A percentile compares a stretch with the other conserved stretches of the same genome.
Evolutionary conservation across 2,113 vertebrate genomes (phyloP).

Genomic region (Nicator chloris): DNA sequence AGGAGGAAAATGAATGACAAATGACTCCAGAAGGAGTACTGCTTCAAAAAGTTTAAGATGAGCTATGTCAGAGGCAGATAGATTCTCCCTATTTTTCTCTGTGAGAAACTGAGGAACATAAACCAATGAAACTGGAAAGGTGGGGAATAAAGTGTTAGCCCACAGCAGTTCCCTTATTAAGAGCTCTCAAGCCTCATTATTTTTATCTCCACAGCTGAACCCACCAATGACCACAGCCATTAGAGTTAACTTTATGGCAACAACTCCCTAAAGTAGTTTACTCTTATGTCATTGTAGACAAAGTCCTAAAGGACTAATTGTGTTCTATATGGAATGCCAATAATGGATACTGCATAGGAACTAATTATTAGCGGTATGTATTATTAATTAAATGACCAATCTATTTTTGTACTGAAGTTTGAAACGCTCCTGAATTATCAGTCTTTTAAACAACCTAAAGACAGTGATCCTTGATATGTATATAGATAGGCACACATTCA

Average conservation of each 20-base stretch:
- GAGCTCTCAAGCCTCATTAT: neutral
- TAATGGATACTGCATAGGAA: neutral
- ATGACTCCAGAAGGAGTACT: neutral
- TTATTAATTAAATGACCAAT: neutral
- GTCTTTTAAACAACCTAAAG: neutral
- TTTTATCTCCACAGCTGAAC: neutral
- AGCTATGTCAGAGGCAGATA: neutral
- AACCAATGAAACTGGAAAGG: neutral
- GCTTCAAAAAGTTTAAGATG: neutral
- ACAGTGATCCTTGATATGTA: neutral
- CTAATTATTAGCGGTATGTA: neutral
- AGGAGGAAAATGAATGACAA: neutral
- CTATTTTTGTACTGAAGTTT: neutral
- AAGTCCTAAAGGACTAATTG: neutral
- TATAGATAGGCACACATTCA: neutral
- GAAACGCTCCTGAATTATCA: neutral
- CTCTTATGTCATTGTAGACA: neutral
- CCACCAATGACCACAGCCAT: neutral
- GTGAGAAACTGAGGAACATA: neutral
- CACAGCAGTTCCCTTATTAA: neutral
- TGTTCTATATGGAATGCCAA: neutral
- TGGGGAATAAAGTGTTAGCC: neutral
- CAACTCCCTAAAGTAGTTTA: neutral
- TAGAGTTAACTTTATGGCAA: neutral
- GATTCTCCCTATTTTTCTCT: neutral